Conservation (phyloP, 2,888 invertebrate genomes). For the Sarcophaga caerulescens region DNA sequence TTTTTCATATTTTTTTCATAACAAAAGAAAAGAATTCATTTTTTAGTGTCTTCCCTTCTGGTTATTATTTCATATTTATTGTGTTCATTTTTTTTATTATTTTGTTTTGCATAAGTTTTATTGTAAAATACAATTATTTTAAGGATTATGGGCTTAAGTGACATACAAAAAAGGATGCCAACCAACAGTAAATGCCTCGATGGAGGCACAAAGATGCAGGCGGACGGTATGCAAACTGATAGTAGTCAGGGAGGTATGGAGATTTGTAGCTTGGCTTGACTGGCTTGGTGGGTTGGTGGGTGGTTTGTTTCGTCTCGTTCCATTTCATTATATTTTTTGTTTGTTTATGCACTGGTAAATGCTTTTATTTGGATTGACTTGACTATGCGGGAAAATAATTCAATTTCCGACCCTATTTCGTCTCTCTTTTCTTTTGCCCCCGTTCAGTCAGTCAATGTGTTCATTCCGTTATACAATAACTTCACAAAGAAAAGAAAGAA, state of each 20-base stretch:
- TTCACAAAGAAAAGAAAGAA: neutral
- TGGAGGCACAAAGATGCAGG: conserved; percentile 35
- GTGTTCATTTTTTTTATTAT: conserved; percentile 31
- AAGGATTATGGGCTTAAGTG: conserved; percentile 63
- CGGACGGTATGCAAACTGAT: neutral
- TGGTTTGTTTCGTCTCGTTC: neutral
- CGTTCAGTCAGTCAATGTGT: neutral
- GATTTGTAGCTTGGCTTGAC: neutral
- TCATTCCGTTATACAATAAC: neutral
- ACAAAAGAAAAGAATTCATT: conserved; percentile 11
- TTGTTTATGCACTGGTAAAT: conserved; percentile 7
- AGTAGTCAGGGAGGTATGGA: neutral
- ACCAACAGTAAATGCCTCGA: conserved; percentile 28
- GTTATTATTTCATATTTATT: conserved; percentile 39
- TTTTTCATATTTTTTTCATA: neutral
- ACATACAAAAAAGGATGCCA: conserved; percentile 58
- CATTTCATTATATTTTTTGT: conserved; percentile 32
- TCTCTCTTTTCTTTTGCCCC: neutral
- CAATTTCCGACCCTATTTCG: conserved; percentile 52
- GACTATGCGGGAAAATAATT: conserved; percentile 60
- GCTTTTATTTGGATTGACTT: conserved; percentile 32
- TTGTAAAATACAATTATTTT: conserved; percentile 66
- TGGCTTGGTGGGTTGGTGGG: neutral
- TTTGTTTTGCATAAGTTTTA: conserved; percentile 41
- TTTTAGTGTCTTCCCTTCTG: conserved; percentile 35